Base-by-base conservation (phyloP, 2,113 vertebrate species). In the Carassius carassius region DNA sequence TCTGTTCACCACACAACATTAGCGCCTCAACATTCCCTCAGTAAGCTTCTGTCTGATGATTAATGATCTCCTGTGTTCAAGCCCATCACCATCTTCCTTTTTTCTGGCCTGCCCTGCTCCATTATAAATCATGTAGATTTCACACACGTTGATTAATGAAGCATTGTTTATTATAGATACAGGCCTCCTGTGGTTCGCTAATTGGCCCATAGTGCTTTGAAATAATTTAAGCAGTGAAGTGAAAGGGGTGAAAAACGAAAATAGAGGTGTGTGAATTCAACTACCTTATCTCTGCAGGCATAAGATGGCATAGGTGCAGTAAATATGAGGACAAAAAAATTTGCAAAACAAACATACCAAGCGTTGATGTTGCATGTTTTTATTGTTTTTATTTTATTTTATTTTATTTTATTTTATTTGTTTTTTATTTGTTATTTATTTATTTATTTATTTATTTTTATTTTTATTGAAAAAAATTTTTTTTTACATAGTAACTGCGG, bases 81-180 rank as follows among this genome's bases (percentile, higher is more conserved):
- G 58, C 54, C 29, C 25, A 35, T 77, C 75, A 41, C 78, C n/a
- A 47, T 47, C 37, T 65, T 63, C 58, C 77, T 79, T 79, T 79
- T 60, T 25, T 79, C 35, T 79, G 14, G 14, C 44, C 37, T 79
- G 54, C 1, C 41, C 37, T n/a, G 37, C 37, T 73, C 19, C 21
- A 23, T 44, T 60, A 44, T 41, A 78, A 19, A 62, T 23, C 37
- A 29, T 47, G 37, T 44, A 44, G 7, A 78, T 44, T 60, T 62
- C 32, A 16, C 54, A 74, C 72, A 47, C 9, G n/a, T 29, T 47
- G 78, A 63, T 47, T 80, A 80, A 80, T 80, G 78, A 17, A 80
- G n/a, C 37, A 44, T 47, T 79, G 56, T 63, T 80, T 47, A 65
- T 19, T 65, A 13, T 29, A 29, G 56, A 29, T 44, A 47, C 78